These are phyloP conservation scores for Sitobion miscanthi DNA, from an alignment of 1,140 invertebrate genomes.

Conservation along the genomic window DNA sequence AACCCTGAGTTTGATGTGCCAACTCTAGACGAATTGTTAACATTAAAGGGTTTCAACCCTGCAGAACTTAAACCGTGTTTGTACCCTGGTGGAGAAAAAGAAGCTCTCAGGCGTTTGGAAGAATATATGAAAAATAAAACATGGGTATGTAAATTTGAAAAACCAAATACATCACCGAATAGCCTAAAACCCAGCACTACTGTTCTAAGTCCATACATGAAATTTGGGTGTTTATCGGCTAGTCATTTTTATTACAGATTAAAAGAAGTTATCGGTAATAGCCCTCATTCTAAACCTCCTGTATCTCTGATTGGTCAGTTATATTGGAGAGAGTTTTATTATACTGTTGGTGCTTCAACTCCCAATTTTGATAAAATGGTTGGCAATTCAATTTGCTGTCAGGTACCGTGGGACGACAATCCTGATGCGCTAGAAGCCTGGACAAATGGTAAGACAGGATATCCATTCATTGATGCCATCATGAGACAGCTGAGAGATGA, in stretches of 20 bases:
- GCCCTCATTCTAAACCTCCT: constrained; percentile 68
- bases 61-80: constrained; percentile 64
- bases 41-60: constrained; percentile 63
- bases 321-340: constrained; percentile 81
- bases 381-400: constrained; percentile 73
- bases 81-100: constrained; percentile 74
- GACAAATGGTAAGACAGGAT: constrained; percentile 74
- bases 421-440: constrained; percentile 71
- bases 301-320: constrained; percentile 72
- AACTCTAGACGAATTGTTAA: constrained; percentile 67
- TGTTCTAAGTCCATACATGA: constrained; percentile 76
- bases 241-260: constrained; percentile 72
- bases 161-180: constrained; percentile 76
- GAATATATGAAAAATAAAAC: constrained; percentile 68
- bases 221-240: constrained; percentile 76
- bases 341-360: constrained; percentile 72
- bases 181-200: constrained; percentile 76
- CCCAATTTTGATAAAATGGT: constrained; percentile 77
- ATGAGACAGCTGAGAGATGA: constrained; percentile 76
- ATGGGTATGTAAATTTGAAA: constrained; percentile 78
- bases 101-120: constrained; percentile 70
- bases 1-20: constrained; percentile 68
- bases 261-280: constrained; percentile 66
- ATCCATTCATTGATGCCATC: constrained; percentile 81
- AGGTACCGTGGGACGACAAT: constrained; percentile 76